Percentiles rank a stretch among this genome's conserved stretches.
phyloP scores from a whole-genome alignment of 2,888 invertebrate genomes.

The Unio delphinus region DNA sequence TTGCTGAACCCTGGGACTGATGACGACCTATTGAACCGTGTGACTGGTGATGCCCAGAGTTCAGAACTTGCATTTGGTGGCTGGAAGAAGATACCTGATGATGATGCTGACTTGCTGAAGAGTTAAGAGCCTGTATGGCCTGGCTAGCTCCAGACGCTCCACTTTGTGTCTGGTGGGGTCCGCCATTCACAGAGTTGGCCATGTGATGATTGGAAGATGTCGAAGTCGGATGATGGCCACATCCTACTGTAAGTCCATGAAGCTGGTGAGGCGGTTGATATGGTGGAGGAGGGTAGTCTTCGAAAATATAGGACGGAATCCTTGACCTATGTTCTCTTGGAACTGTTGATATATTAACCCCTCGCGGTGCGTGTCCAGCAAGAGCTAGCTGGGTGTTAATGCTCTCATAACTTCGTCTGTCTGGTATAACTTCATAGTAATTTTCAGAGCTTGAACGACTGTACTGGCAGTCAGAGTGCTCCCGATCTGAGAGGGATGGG shows the following conservation, averaged over 20 bases:
- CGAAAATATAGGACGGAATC: conserved; percentile 51
- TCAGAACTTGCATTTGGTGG: conserved; percentile 2
- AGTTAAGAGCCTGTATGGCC: too few species aligned
- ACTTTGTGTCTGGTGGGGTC: too few species aligned
- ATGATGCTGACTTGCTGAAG: conserved; percentile 7
- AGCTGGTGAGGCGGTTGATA: conserved; percentile 57
- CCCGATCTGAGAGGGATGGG: conserved; percentile 60
- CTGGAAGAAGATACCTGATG: conserved; percentile 8
- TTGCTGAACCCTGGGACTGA: conserved; percentile 22
- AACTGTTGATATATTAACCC: conserved; percentile 34
- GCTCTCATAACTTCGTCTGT: conserved; percentile 62
- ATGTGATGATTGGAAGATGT: too few species aligned
- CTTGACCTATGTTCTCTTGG: conserved; percentile 37
- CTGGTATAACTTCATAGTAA: conserved; percentile 66
- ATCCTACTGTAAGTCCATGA: conserved; percentile 1
- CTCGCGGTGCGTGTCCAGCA: conserved; percentile 42
- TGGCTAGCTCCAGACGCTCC: too few species aligned
- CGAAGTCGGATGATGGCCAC: too few species aligned
- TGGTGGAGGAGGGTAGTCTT: conserved; percentile 62
- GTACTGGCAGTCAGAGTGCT: conserved; percentile 61
- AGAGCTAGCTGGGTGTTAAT: conserved; percentile 57
- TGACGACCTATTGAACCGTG: conserved; percentile 25
- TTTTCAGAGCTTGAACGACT: conserved; percentile 60
- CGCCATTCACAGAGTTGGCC: too few species aligned
- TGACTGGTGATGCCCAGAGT: conserved; percentile 7